phyloP scores from a whole-genome alignment of 2,888 invertebrate species.

The Drosophila austrosaltans region DNA sequence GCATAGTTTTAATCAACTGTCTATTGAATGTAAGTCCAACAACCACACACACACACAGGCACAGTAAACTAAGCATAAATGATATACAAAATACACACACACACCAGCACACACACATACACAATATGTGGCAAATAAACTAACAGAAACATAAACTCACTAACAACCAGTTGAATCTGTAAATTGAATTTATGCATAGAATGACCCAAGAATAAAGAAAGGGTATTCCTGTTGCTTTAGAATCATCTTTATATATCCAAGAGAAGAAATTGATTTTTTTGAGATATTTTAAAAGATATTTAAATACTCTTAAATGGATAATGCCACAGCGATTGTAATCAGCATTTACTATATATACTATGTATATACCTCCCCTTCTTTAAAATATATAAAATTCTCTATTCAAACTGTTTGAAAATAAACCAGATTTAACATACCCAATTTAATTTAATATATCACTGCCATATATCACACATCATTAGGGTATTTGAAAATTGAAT shows the following conservation, averaged over 20 bases:
- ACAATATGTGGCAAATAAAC: slow-evolving; percentile 33
- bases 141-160: slow-evolving; percentile 6
- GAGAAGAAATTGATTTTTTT: too few species aligned
- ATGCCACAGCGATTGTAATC: too few species aligned
- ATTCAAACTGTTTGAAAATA: too few species aligned
- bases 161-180: slow-evolving; percentile 67
- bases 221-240: not conserved
- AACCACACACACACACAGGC: slow-evolving; percentile 27
- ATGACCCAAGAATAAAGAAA: not conserved
- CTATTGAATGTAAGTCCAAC: slow-evolving; percentile 29
- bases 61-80: slow-evolving; percentile 28
- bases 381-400: too few species aligned
- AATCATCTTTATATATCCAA: not conserved
- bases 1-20: slow-evolving; percentile 56
- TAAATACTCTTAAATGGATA: too few species aligned
- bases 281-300: too few species aligned
- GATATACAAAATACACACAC: slow-evolving; percentile 22
- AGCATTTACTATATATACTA: too few species aligned
- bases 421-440: too few species aligned
- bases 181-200: slow-evolving; percentile 38
- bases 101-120: not conserved
- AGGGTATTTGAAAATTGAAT: slow-evolving; percentile 11
- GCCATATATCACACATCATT: not conserved
- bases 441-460: too few species aligned
- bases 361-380: too few species aligned